phyloP scores from a whole-genome alignment of 2,113 vertebrate genomes.

The Scortum barcoo region DNA sequence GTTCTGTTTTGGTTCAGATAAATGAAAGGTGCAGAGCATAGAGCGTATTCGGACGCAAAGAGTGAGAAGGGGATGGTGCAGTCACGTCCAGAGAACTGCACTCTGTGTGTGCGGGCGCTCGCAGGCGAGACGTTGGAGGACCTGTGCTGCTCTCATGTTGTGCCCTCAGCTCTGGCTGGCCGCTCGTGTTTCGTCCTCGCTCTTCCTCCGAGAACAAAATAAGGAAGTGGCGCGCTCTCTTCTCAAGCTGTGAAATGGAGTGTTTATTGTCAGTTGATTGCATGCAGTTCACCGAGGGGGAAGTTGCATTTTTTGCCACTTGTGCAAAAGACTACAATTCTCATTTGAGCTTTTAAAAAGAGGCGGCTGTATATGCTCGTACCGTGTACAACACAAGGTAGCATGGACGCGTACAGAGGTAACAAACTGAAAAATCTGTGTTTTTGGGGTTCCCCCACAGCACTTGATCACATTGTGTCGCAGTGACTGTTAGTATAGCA shows the following conservation, averaged over 20 bases:
- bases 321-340: conserved; percentile 50
- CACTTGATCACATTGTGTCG: conserved; percentile 32
- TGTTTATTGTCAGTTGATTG: conserved; percentile 71
- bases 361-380: background rate
- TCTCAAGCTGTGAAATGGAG: conserved; percentile 70
- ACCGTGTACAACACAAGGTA: conserved; percentile 30
- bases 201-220: conserved; percentile 77
- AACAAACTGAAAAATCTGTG: conserved; percentile 7
- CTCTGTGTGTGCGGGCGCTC: conserved; percentile 19
- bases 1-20: conserved; percentile 29
- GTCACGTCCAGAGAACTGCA: conserved; percentile 16
- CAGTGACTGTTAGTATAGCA: conserved; percentile 41
- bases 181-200: conserved; percentile 39
- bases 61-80: background rate
- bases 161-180: conserved; percentile 50
- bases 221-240: conserved; percentile 70
- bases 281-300: conserved; percentile 64
- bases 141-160: conserved; percentile 26
- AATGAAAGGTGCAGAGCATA: background rate
- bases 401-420: conserved; percentile 28
- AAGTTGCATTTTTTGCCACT: conserved; percentile 69
- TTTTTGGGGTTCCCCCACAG: conserved; percentile 27
- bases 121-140: conserved; percentile 26
- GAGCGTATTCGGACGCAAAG: conserved; percentile 1
- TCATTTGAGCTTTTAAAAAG: conserved; percentile 37